These are phyloP conservation scores for Microcebus murinus DNA, from an alignment of 2,113 vertebrate species.

Conservation along the genomic window DNA sequence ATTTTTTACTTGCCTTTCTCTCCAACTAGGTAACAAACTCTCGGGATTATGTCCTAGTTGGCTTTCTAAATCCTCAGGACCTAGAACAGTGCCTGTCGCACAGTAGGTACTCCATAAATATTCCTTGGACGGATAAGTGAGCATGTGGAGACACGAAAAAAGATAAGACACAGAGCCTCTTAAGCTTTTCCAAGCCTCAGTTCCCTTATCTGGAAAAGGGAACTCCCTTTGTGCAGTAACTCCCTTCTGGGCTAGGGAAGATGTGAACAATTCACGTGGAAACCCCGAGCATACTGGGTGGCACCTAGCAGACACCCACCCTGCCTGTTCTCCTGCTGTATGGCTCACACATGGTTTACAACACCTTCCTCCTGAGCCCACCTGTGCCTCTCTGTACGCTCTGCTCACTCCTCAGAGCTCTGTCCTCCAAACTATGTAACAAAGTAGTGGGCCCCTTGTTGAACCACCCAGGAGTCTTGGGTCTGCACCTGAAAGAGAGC, in stretches of 20 bases:
- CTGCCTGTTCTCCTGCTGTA: not conserved
- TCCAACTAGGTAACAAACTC: not conserved
- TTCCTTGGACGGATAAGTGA: not conserved
- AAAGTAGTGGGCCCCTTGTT: not conserved
- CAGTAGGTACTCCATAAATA: not conserved
- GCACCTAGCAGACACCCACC: not conserved
- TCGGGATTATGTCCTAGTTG: not conserved
- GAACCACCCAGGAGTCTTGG: not conserved
- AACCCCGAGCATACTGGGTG: not conserved
- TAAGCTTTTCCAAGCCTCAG: not conserved
- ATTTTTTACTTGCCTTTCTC: not conserved
- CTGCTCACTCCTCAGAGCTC: not conserved
- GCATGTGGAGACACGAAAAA: not conserved
- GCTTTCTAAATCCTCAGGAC: not conserved
- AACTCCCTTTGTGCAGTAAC: not conserved
- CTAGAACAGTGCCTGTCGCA: not conserved
- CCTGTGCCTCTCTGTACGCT: not conserved
- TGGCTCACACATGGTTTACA: not conserved
- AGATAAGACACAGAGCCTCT: not conserved
- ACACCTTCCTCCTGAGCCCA: not conserved
- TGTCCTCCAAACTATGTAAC: not conserved
- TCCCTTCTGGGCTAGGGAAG: not conserved
- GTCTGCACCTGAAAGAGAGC: not conserved
- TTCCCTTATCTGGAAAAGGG: constrained; percentile 3
- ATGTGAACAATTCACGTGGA: not conserved